Base-by-base conservation (phyloP, 2,797 vertebrate genomes). In the Synanceia verrucosa region DNA sequence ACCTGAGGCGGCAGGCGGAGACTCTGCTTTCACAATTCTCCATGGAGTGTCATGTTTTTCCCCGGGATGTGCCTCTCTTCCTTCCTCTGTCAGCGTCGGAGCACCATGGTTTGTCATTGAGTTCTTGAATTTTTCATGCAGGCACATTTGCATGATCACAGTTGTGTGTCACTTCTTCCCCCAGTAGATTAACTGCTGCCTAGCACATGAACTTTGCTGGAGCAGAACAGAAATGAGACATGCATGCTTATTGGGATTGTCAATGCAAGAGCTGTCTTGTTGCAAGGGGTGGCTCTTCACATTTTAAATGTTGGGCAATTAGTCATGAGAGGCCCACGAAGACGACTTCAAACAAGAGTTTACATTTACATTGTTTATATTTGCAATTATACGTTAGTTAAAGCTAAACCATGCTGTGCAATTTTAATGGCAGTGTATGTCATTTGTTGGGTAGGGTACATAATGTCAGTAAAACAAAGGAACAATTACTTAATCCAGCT, bases 1-100 rank as follows among this genome's bases (percentile, higher is more conserved):
- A 93, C 90, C 92, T 91, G 86, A 90, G 90, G 90, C 89, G 47
- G 86, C 92, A 89, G 93, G 92, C 88, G 87, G 93, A 93, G 93
- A 93, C 88, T 58, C 53, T 48, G 86, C 88, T 90, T 81, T 77
- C 81, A 70, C 84, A 90, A 92, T 81, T 86, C 92, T 93, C 93
- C 58, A 48, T 31, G 87, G 92, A 90, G 85, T 74, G 84, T 84
- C 82, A 79, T 77, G 83, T 86, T 88, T 80, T 85, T 83, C 78
- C 61, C 51, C 50, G 23, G 76, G 77, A 81, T 82, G 83, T 81
- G 85, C 89, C 81, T 86, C 79, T 74, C 83, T 87, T 87, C 83
- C 84, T 79, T 79, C 81, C 88, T 88, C 88, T 86, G 88, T 89
- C 88, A 90, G 89, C 65, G 46, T 48, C 64, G 65, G 81, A 79